Evolutionary conservation across 2,113 vertebrate genomes (phyloP).

Genomic region (Microcebus jonahi): DNA sequence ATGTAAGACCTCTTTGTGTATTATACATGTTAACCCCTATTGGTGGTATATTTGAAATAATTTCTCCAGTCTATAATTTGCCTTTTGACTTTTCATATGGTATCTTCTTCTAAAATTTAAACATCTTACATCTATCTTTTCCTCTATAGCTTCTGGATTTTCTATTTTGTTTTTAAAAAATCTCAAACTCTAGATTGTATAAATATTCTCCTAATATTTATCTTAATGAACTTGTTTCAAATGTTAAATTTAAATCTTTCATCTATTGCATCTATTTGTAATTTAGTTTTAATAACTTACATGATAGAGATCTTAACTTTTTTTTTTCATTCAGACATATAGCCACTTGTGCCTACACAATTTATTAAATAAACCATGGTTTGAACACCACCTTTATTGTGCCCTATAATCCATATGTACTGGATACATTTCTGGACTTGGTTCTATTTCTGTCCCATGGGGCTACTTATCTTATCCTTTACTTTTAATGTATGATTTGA

Average conservation of each 20-base stretch:
- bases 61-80: neutral
- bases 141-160: conserved; percentile 32
- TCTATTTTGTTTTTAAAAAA: conserved; percentile 55
- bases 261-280: conserved; percentile 21
- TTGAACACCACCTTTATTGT: neutral
- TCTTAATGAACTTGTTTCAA: conserved; percentile 26
- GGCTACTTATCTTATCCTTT: neutral
- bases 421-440: neutral
- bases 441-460: neutral
- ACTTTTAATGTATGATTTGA: neutral
- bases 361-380: conserved; percentile 9
- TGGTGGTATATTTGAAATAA: neutral
- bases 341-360: neutral
- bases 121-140: conserved; percentile 9
- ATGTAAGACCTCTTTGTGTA: neutral
- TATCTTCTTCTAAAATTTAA: conserved; percentile 37
- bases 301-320: neutral
- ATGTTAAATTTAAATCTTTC: neutral
- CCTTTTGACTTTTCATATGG: conserved; percentile 3
- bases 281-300: conserved; percentile 36
- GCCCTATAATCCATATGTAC: neutral
- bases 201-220: conserved; percentile 25
- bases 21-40: neutral
- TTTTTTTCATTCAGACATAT: neutral
- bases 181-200: neutral